phyloP scores from a whole-genome alignment of 2,888 invertebrate species.

The Rhopalosiphum nymphaeae region DNA sequence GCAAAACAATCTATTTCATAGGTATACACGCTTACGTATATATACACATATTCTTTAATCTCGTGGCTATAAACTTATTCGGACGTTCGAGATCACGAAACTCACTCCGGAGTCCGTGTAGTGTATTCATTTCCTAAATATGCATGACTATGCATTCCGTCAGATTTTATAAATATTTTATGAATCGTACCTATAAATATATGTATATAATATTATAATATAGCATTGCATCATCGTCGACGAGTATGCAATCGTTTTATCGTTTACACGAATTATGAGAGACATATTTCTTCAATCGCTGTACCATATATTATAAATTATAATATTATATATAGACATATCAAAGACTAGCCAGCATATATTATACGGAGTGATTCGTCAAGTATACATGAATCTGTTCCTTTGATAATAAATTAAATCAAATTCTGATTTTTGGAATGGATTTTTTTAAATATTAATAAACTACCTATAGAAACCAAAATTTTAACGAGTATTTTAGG shows the following conservation, averaged over 20 bases:
- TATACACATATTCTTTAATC: background rate
- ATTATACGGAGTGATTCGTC: background rate
- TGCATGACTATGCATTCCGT: background rate
- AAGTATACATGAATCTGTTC: background rate
- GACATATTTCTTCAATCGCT: background rate
- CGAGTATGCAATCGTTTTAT: background rate
- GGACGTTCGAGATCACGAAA: background rate
- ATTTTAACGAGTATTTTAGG: background rate
- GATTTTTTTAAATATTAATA: background rate
- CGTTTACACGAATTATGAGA: background rate
- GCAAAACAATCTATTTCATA: background rate
- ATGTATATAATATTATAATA: background rate
- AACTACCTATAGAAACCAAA: background rate
- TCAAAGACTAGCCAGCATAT: background rate
- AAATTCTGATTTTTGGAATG: background rate
- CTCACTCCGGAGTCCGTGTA: background rate
- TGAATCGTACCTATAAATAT: background rate
- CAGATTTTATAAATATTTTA: slow-evolving; percentile 7
- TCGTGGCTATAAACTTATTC: background rate
- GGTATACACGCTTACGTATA: background rate
- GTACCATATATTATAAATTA: background rate
- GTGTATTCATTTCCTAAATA: background rate
- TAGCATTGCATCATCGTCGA: background rate
- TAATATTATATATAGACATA: background rate
- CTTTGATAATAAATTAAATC: background rate